Base-by-base conservation (phyloP, 2,113 vertebrate species). In the Hassar affinis region DNA sequence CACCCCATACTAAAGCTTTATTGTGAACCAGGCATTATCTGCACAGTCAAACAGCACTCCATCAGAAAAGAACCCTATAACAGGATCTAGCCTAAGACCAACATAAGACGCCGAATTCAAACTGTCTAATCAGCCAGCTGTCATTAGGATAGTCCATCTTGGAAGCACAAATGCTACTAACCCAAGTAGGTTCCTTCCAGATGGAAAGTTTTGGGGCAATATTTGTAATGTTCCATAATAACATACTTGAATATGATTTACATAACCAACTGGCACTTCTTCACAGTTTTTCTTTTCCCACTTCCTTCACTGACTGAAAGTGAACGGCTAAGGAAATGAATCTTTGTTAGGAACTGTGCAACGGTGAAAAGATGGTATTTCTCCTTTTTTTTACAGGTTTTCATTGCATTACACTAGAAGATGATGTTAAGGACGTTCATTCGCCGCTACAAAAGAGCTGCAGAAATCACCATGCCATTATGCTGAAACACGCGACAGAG, bases 401-500 rank as follows among this genome's bases (percentile, higher is more conserved):
- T 56, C 18, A 30, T 47, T 8, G 11, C 35, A 45, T 52, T 42
- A 68, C 30, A 79, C 61, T 22, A 35, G 1, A 68, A 52, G 30
- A 35, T 15, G 49, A 38, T 22, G 51, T 17, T 47, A 15, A 75
- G 15, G 51, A 59, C 9, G 15, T 42, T 47, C 6, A 30, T 18
- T 57, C n/a, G 9, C 49, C 2, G 38, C 8, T 6, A 66, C 47
- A 54, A 59, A 45, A 83, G 30, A 61, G 66, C 52, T 71, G 17
- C 59, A 56, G 47, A n/a, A 18, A 56, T 57, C 12, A 80, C 52
- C 33, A 33, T 42, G 18, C 49, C 47, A 80, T 76, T 74, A 78
- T 78, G 22, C 74, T 49, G 79, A 83, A 61, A 22, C 47, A 61
- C 30, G 52, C 27, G 89, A 90, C 81, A 87, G 91, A 92, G 89